phyloP scores from a whole-genome alignment of 2,888 invertebrate species.

The Rapana venosa region DNA sequence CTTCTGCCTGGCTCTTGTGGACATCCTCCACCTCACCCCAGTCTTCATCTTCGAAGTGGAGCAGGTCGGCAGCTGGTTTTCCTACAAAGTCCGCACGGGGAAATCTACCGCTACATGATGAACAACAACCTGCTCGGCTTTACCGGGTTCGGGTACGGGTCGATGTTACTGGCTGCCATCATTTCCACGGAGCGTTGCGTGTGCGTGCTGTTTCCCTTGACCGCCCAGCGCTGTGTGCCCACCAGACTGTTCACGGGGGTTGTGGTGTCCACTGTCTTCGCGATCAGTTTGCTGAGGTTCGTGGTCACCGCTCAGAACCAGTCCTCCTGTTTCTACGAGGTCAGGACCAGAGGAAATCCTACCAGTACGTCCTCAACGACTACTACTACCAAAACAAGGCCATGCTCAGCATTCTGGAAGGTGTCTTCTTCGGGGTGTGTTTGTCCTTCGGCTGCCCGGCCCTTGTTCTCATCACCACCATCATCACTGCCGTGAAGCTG shows the following conservation, averaged over 20 bases:
- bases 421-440: constrained; percentile 23
- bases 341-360: not conserved
- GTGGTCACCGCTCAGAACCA: constrained; percentile 36
- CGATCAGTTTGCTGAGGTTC: not conserved
- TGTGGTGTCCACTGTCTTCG: not conserved
- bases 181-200: constrained; percentile 33
- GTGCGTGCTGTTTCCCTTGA: constrained; percentile 31
- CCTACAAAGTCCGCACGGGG: not conserved
- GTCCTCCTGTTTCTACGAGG: constrained; percentile 13
- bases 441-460: constrained; percentile 8
- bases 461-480: constrained; percentile 20
- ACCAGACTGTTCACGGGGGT: not conserved
- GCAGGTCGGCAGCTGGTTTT: constrained; percentile 17
- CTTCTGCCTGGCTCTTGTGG: not conserved
- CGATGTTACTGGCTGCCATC: constrained; percentile 14
- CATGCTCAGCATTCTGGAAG: constrained; percentile 23
- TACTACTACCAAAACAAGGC: constrained; percentile 17
- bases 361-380: constrained; percentile 17
- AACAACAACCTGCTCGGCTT: constrained; percentile 33
- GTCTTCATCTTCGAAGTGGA: constrained; percentile 17
- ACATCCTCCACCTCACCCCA: not conserved
- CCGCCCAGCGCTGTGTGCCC: not conserved
- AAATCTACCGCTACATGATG: constrained; percentile 15
- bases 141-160: constrained; percentile 31
- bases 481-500: constrained; percentile 29